phyloP scores from a whole-genome alignment of 2,888 invertebrate species.

The Leuctra nigra region DNA sequence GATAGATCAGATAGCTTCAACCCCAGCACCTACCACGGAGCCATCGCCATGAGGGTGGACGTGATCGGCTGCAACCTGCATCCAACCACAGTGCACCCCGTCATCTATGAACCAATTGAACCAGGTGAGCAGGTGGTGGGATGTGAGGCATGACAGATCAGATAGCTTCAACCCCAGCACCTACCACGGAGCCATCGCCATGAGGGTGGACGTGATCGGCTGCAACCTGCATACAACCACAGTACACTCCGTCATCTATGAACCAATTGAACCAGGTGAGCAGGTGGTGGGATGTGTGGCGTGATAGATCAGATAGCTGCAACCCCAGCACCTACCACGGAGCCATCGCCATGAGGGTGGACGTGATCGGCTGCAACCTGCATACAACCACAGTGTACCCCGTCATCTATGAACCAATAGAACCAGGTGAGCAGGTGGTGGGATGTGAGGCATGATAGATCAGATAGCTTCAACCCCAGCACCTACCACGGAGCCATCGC shows the following conservation, averaged over 20 bases:
- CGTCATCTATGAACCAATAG: constrained; percentile 15
- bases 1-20: too few relatives aligned
- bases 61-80: constrained; percentile 60
- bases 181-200: constrained; percentile 62
- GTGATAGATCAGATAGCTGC: too few relatives aligned
- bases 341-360: constrained; percentile 58
- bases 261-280: neutral
- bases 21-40: constrained; percentile 68
- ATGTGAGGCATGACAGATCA: too few relatives aligned
- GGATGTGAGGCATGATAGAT: too few relatives aligned
- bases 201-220: constrained; percentile 68
- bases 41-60: constrained; percentile 61
- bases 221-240: constrained; percentile 44
- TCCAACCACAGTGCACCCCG: constrained; percentile 24
- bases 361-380: constrained; percentile 64
- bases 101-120: constrained; percentile 11
- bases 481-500: constrained; percentile 66
- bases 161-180: constrained; percentile 64
- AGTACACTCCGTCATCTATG: constrained; percentile 19
- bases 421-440: neutral
- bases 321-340: constrained; percentile 70
- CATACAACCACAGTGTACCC: constrained; percentile 25
- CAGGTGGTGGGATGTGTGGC: too few relatives aligned
- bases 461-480: constrained; percentile 61
- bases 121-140: too few relatives aligned